phyloP scores from a whole-genome alignment of 1,140 invertebrate genomes.

The Bombus ignitus region DNA sequence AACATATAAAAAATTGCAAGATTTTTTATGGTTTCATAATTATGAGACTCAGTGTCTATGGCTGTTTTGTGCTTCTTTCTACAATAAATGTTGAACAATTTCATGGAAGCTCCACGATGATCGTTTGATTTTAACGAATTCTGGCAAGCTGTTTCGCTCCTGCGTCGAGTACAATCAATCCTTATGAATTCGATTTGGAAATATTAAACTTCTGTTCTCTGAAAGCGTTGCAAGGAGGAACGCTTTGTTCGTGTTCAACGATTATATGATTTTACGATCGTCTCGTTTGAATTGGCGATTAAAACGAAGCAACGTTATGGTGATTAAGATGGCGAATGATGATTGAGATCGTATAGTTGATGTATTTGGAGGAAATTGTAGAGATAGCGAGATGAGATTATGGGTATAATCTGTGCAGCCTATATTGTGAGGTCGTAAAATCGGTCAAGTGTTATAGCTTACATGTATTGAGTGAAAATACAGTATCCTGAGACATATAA shows the following conservation, averaged over 20 bases:
- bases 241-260: neutral
- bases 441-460: neutral
- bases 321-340: neutral
- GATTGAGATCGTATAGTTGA: neutral
- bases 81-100: too few species aligned
- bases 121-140: slow-evolving; percentile 13
- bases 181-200: slow-evolving; percentile 43
- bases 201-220: slow-evolving; percentile 8
- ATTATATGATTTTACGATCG: neutral
- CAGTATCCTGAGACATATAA: too few species aligned
- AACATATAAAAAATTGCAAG: too few species aligned
- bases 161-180: slow-evolving; percentile 13
- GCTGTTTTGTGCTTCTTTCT: too few species aligned
- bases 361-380: neutral
- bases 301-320: neutral
- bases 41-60: too few species aligned
- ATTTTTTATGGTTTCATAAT: too few species aligned
- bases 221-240: slow-evolving; percentile 5
- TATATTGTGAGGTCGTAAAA: neutral
- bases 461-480: neutral
- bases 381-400: neutral
- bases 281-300: neutral
- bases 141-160: slow-evolving; percentile 49
- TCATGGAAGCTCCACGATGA: too few species aligned
- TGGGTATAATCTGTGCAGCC: neutral